Conservation (phyloP, 2,888 invertebrate species). For the Dryobotodes eremita region DNA sequence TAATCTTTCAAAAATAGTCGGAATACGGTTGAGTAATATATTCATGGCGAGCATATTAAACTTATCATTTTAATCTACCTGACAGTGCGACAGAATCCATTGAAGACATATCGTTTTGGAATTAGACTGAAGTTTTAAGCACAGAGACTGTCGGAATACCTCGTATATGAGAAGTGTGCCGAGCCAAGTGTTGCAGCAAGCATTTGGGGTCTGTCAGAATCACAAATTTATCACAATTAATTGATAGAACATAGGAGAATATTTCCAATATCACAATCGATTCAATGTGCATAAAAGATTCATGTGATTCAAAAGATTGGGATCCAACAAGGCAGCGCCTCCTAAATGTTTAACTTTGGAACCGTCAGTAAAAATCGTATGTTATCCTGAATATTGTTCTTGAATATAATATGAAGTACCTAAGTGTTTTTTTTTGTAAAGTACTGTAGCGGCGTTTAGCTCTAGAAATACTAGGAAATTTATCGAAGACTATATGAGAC, state of each 20-base stretch:
- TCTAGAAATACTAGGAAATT: not conserved
- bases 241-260: not conserved
- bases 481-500: not conserved
- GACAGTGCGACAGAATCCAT: conserved; percentile 15
- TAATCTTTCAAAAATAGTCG: not conserved
- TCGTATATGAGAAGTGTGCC: conserved; percentile 14
- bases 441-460: not conserved
- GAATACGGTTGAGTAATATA: not conserved
- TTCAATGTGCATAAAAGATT: conserved; percentile 11
- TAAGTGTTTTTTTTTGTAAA: not conserved
- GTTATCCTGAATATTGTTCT: not conserved
- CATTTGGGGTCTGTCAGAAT: not conserved
- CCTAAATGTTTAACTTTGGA: conserved; percentile 1
- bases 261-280: not conserved
- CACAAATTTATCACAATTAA: conserved; percentile 2
- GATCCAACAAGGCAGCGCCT: not conserved
- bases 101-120: not conserved
- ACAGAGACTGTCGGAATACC: conserved; percentile 11
- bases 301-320: not conserved
- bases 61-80: not conserved
- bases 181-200: conserved; percentile 20
- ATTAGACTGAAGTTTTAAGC: not conserved
- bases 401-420: not conserved
- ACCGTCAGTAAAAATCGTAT: not conserved
- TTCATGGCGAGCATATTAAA: not conserved